Percentiles rank a stretch among this genome's conserved stretches.
phyloP scores from a whole-genome alignment of 2,888 invertebrate genomes.

The Drosophila anomalipes region DNA sequence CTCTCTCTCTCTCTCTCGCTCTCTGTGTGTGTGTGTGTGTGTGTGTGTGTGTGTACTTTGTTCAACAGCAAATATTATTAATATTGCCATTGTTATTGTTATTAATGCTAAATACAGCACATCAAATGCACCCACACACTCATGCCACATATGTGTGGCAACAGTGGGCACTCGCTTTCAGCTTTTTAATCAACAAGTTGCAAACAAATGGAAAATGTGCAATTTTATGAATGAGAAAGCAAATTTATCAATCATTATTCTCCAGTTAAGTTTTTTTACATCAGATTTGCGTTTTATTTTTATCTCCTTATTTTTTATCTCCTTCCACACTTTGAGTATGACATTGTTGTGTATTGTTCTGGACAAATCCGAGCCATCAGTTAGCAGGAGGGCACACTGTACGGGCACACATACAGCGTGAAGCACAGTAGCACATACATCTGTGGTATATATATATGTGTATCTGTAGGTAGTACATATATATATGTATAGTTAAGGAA shows the following conservation, averaged over 20 bases:
- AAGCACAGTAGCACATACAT: conserved; percentile 20
- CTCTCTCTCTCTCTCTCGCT: neutral
- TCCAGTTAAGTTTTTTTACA: neutral
- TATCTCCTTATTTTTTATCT: neutral
- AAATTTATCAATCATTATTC: neutral
- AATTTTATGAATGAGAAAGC: neutral
- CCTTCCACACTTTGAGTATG: neutral
- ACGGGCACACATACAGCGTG: conserved; percentile 5
- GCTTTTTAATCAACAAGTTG: neutral
- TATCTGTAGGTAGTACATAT: conserved; percentile 5
- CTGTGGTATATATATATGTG: neutral
- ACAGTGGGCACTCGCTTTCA: conserved; percentile 38
- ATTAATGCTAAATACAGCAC: conserved; percentile 63
- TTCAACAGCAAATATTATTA: conserved; percentile 68
- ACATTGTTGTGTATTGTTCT: neutral
- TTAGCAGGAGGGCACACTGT: conserved; percentile 4
- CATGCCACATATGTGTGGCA: conserved; percentile 30
- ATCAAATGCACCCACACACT: conserved; percentile 15
- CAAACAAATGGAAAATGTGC: neutral
- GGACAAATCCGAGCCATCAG: neutral
- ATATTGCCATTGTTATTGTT: conserved; percentile 72
- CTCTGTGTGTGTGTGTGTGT: neutral
- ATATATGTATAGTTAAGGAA: neutral
- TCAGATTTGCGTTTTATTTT: neutral
- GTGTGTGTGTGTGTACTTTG: conserved; percentile 61